Base-by-base conservation (phyloP, 2,797 vertebrate species). In the Garrulus glandarius region DNA sequence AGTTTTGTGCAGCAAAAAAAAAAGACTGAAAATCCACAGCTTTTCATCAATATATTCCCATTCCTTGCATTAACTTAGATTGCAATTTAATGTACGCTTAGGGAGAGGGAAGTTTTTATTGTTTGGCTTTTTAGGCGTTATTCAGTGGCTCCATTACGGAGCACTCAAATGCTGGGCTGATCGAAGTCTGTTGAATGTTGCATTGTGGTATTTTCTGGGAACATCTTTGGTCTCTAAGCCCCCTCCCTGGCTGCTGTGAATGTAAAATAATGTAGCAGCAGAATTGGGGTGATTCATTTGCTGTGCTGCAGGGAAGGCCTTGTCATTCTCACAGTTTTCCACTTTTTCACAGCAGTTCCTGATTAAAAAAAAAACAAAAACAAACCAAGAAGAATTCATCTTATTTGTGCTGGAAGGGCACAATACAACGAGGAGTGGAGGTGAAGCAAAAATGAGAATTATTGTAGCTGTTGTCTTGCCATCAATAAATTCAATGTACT, bases 41-140 rank as follows among this genome's bases (percentile, higher is more conserved):
- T 63, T 91, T 77, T 37, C 7, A 0, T 22, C 7, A 34, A 4
- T 22, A 0, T 2, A 1, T 46, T 43, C 64, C 36, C 8, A 26
- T 24, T 50, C 52, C 3, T 43, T 23, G 2, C 10, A 0, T 68
- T 36, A 37, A 21, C 16, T 23, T 12, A 19, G 52, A 6, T 32
- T 74, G 29, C 23, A 2, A 23, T 44, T 70, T 21, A n/a, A 39
- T 46, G 4, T 9, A 2, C 17, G 2, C 10, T 61, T 36, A 9
- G n/a, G 44, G 11, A 32, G 27, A 34, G 34, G 32, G 32, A 53
- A 13, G 13, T 5, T 23, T 67, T 55, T 26, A 26, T 76, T 39
- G 10, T 78, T 81, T 53, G 37, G 34, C 18, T 77, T 71, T 80
- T 91, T 24, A 41, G 37, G 1, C 0, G 0, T 53, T 19, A 4